phyloP scores from a whole-genome alignment of 1,140 invertebrate species.

The Aporrectodea caliginosa region DNA sequence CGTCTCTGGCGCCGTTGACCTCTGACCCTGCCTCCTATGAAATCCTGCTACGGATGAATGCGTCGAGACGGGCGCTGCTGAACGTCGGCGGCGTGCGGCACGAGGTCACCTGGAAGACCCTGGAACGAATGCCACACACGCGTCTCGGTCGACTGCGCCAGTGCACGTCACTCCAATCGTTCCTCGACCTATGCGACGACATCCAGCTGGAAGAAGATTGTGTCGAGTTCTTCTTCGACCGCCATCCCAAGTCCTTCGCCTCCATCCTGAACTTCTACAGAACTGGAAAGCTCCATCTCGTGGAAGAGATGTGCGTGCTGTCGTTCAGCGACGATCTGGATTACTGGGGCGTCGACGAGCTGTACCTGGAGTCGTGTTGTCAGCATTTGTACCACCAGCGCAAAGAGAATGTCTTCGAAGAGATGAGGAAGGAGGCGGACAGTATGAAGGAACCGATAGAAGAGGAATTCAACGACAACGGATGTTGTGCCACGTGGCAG shows the following conservation, averaged over 20 bases:
- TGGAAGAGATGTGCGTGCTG: constrained; percentile 97
- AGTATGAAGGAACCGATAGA: constrained; percentile 79
- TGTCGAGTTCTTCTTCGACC: constrained; percentile 98
- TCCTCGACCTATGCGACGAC: constrained; percentile 94
- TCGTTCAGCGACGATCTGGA: constrained; percentile 96
- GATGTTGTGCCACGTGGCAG: constrained; percentile 87
- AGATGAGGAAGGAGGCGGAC: constrained; percentile 96
- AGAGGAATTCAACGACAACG: constrained; percentile 78
- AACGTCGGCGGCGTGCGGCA: constrained; percentile 96
- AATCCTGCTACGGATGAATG: constrained; percentile 91
- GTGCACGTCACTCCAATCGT: constrained; percentile 91
- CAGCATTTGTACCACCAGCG: constrained; percentile 98
- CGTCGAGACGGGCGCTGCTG: constrained; percentile 78
- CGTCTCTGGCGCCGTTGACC: constrained; percentile 73
- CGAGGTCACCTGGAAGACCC: constrained; percentile 91
- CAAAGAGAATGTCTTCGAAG: constrained; percentile 96
- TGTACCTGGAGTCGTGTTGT: constrained; percentile 95
- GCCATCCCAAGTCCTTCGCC: constrained; percentile 94
- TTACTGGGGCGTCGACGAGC: constrained; percentile 96
- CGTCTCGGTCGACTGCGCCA: constrained; percentile 84
- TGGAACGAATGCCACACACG: constrained; percentile 91
- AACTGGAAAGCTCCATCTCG: constrained; percentile 92
- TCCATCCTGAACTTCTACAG: constrained; percentile 97
- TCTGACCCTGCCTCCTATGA: constrained; percentile 96
- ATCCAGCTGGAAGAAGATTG: constrained; percentile 79